phyloP scores from a whole-genome alignment of 2,888 invertebrate genomes.

The Empis stercorea region DNA sequence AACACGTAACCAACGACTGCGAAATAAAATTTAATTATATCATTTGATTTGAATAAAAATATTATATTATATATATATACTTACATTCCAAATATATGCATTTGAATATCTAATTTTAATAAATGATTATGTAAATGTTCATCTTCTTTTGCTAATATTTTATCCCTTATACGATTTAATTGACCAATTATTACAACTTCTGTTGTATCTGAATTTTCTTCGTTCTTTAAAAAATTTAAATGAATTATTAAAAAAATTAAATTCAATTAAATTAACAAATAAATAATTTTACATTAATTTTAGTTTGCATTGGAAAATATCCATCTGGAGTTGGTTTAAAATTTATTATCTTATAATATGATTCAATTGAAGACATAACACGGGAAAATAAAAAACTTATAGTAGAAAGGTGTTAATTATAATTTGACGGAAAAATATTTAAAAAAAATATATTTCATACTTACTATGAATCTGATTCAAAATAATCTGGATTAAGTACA shows the following conservation, averaged over 20 bases:
- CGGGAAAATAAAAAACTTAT: conserved; percentile 41
- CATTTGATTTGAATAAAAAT: conserved; percentile 2
- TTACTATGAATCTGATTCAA: conserved; percentile 74
- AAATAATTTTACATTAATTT: neutral
- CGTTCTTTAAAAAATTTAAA: conserved; percentile 1
- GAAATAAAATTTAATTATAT: neutral
- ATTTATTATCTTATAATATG: conserved; percentile 49
- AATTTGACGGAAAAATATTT: neutral
- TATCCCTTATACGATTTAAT: conserved; percentile 46
- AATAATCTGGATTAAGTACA: conserved; percentile 50
- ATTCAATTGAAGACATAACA: conserved; percentile 50
- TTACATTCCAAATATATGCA: conserved; percentile 78
- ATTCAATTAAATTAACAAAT: neutral
- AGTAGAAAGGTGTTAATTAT: neutral
- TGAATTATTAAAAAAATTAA: neutral
- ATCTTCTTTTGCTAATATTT: conserved; percentile 50
- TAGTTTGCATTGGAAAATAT: conserved; percentile 25
- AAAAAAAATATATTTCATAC: conserved; percentile 19
- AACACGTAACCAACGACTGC: conserved; percentile 69
- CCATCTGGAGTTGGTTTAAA: conserved; percentile 40
- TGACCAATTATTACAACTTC: conserved; percentile 49
- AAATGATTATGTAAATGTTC: conserved; percentile 51
- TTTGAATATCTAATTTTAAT: conserved; percentile 58
- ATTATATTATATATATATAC: conserved; percentile 22
- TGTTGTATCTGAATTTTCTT: conserved; percentile 14